Evolutionary conservation across 2,113 vertebrate species (phyloP), one percentile per base, ranked within the genome.

Genomic region (Regulus satrapa): DNA sequence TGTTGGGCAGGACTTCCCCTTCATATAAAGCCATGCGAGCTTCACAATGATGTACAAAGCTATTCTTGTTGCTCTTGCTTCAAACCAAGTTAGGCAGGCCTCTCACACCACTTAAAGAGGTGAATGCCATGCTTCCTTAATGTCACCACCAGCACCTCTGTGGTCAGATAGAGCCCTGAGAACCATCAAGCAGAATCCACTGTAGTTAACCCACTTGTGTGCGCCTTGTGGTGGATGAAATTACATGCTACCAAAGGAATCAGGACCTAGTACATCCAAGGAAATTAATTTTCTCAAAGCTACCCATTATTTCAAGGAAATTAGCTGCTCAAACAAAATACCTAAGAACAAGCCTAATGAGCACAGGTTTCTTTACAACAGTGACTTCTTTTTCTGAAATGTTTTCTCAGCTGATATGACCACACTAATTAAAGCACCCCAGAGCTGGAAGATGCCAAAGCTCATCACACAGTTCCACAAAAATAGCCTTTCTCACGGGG

Each of bases 401-500:
- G 7, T 41, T 41, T 84, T 92, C 64, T 81, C n/a, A 81, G 66
- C 24, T 48, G 68, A 84, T 43, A 91, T 0, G 19, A 49, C 58
- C 38, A 79, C 40, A 18, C 68, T 73, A 64, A 40, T 67, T 84
- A 91, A 92, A 84, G 40, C 20, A 84, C 48, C 76, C 83, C 32
- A 54, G 23, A 51, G 14, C 38, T 48, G 55, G 38, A 73, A 93
- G 85, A 92, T 34, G 83, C 6, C 72, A 76, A 63, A 95, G 85
- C 29, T 88, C 62, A 88, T 41, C 67, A 74, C 21, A 73, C 2
- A 2, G 41, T 38, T 82, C 41, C 75, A 92, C 43, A 88, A 92
- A 95, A 96, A 96, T 80, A 94, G 91, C 51, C 59, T 45, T 90
- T 67, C 41, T 86, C 52, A 28, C 8, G 38, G 58, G 68, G 46